Percentiles rank a stretch among this genome's conserved stretches.
Conservation (phyloP, 2,797 vertebrate genomes). For the Propithecus deckenii region DNA sequence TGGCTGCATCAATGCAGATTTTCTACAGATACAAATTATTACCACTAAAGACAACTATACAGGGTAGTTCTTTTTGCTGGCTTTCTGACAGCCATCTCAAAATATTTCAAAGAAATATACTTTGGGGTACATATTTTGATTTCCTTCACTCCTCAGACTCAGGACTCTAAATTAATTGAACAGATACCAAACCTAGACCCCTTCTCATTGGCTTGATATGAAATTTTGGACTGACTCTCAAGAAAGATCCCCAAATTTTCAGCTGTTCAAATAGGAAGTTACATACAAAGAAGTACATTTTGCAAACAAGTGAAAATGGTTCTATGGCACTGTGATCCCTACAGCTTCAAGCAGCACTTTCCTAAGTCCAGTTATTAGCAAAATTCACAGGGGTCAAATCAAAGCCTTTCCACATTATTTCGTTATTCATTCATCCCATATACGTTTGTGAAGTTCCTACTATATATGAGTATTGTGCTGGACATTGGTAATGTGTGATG, state of each 20-base stretch:
- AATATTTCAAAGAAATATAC: not conserved
- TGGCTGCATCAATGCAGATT: not conserved
- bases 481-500: not conserved
- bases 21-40: not conserved
- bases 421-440: not conserved
- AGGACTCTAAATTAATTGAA: not conserved
- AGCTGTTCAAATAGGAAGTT: slow-evolving; percentile 12
- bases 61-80: not conserved
- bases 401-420: not conserved
- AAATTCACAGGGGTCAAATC: not conserved
- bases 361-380: not conserved
- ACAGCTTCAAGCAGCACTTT: not conserved
- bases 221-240: not conserved
- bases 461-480: not conserved
- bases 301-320: not conserved
- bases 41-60: not conserved
- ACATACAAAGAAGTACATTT: slow-evolving; percentile 14
- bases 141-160: not conserved
- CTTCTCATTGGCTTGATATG: not conserved
- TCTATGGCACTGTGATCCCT: not conserved
- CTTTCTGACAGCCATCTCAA: not conserved
- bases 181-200: not conserved
- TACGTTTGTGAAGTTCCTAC: not conserved
- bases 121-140: not conserved
- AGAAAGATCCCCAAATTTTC: not conserved